A percentile compares a stretch with the other conserved stretches of the same genome.
Evolutionary conservation across 2,888 invertebrate genomes (phyloP).

Genomic region (Acheta domesticus): DNA sequence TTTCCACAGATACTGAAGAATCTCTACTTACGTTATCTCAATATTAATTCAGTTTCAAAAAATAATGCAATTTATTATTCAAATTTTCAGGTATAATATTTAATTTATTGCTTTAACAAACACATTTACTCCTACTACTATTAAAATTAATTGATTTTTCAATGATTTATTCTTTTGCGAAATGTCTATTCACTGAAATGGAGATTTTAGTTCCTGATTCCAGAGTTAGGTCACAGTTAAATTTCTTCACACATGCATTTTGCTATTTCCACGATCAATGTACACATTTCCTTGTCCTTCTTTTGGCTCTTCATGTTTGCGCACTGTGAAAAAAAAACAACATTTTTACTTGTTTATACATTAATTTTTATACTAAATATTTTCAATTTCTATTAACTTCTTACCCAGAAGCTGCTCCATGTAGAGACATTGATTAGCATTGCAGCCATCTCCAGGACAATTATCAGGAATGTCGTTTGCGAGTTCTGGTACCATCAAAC

Average conservation of each 20-base stretch:
- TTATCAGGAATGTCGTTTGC: neutral
- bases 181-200: too few species aligned
- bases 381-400: neutral
- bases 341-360: neutral
- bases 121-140: too few species aligned
- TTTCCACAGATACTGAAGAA: too few species aligned
- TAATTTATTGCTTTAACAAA: too few species aligned
- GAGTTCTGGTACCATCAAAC: slow-evolving; percentile 1
- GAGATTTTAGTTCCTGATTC: too few species aligned
- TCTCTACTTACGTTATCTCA: too few species aligned
- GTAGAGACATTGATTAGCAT: neutral
- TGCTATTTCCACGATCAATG: neutral
- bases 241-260: neutral
- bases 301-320: slow-evolving; percentile 20
- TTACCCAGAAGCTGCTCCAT: neutral
- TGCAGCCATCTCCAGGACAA: neutral
- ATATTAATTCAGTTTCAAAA: too few species aligned
- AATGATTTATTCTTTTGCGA: too few species aligned
- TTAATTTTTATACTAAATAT: neutral
- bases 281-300: slow-evolving; percentile 22
- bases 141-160: too few species aligned
- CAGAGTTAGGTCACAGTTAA: too few species aligned
- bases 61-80: too few species aligned
- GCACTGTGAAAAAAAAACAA: slow-evolving; percentile 18
- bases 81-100: too few species aligned